Evolutionary conservation across 2,888 invertebrate genomes (phyloP).

Genomic region (Plemyria rubiginata): DNA sequence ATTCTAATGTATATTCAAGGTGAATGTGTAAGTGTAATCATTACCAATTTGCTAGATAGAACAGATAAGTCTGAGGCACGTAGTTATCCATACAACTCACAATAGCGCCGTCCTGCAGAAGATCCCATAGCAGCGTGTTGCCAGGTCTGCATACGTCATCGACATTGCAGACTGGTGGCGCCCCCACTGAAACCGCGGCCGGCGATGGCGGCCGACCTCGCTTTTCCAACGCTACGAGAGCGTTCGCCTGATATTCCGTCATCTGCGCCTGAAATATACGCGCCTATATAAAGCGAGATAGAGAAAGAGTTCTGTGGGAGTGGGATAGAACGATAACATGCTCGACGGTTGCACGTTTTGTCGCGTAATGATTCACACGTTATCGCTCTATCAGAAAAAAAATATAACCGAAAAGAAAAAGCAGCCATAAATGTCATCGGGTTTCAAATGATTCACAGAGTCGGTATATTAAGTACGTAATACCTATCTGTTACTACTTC

Average conservation of each 20-base stretch:
- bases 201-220: slow-evolving; percentile 44
- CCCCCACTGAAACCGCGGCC: slow-evolving; percentile 43
- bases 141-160: slow-evolving; percentile 95
- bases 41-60: background rate
- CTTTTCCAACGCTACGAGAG: slow-evolving; percentile 45
- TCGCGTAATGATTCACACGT: slow-evolving; percentile 7
- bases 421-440: background rate
- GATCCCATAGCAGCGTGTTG: slow-evolving; percentile 96
- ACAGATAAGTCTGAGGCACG: slow-evolving; percentile 3
- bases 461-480: no score
- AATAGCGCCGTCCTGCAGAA: slow-evolving; percentile 95
- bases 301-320: slow-evolving; percentile 12
- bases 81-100: slow-evolving; percentile 80
- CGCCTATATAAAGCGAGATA: slow-evolving; percentile 23
- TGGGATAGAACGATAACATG: slow-evolving; percentile 20
- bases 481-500: no score
- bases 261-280: slow-evolving; percentile 61
- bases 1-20: no score
- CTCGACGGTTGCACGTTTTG: background rate
- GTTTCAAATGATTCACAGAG: no score
- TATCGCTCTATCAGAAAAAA: slow-evolving; percentile 19
- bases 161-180: slow-evolving; percentile 80
- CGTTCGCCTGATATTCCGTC: slow-evolving; percentile 60
- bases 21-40: no score
- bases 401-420: slow-evolving; percentile 11